Percentiles rank a stretch among this genome's conserved stretches.
These are phyloP conservation scores for Crotalus tigris DNA, from an alignment of 2,113 vertebrate genomes.

Conservation along the genomic window DNA sequence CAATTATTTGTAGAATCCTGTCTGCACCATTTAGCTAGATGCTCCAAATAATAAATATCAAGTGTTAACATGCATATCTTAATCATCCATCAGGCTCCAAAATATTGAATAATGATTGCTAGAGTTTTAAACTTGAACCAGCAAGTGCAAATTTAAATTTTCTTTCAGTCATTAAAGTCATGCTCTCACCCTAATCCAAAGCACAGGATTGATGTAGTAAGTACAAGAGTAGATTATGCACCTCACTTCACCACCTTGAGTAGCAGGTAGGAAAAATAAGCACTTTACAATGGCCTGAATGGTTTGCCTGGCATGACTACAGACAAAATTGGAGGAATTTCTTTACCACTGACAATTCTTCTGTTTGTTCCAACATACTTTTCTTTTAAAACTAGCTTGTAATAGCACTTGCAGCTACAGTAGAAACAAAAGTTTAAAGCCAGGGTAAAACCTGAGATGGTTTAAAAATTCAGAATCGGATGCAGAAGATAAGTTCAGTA, in stretches of 20 bases:
- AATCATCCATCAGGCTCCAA: neutral
- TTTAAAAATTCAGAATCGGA: neutral
- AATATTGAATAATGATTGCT: neutral
- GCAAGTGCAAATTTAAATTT: neutral
- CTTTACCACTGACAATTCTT: neutral
- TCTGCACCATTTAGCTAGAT: neutral
- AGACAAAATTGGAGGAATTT: neutral
- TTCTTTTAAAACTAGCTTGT: neutral
- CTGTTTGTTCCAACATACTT: neutral
- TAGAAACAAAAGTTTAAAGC: neutral
- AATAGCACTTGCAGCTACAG: neutral
- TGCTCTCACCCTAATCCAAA: neutral
- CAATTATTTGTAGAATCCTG: neutral
- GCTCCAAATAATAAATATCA: neutral
- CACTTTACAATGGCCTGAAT: neutral
- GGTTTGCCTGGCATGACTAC: neutral
- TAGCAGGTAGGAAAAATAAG: neutral
- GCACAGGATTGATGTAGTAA: neutral
- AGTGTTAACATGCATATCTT: neutral
- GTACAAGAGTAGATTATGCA: neutral
- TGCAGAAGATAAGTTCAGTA: neutral
- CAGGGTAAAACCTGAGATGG: neutral
- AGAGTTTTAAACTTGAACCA: neutral
- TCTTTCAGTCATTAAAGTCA: neutral
- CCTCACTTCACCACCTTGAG: neutral